phyloP scores from a whole-genome alignment of 2,113 vertebrate genomes.

The Crocuta crocuta region DNA sequence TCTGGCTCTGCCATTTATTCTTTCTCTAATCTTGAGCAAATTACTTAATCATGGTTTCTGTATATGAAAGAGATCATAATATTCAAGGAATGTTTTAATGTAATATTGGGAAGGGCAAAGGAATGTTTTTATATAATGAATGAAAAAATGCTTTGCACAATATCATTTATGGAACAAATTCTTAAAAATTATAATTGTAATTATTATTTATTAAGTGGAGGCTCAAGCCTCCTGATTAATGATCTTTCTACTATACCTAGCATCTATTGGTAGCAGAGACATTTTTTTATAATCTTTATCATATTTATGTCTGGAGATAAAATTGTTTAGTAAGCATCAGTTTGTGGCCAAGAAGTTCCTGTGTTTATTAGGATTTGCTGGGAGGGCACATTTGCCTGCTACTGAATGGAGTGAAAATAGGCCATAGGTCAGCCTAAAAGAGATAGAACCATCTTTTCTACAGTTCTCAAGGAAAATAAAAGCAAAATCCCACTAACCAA shows the following conservation, averaged over 20 bases:
- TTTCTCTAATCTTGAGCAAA: not conserved
- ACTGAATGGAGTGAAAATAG: not conserved
- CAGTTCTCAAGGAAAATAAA: not conserved
- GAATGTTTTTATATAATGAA: slow-evolving; percentile 13
- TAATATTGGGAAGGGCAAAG: not conserved
- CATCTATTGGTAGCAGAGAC: not conserved
- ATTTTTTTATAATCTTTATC: slow-evolving; percentile 40
- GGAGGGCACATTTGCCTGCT: not conserved
- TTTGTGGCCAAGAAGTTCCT: not conserved
- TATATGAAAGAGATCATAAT: not conserved
- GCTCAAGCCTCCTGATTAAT: not conserved
- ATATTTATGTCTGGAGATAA: slow-evolving; percentile 4
- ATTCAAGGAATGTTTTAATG: slow-evolving; percentile 9
- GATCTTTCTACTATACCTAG: not conserved
- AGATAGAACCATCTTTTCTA: not conserved
- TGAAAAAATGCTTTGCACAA: not conserved
- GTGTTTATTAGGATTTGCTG: not conserved
- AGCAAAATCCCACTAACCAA: not conserved
- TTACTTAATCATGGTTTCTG: not conserved
- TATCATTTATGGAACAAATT: not conserved
- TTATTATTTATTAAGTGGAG: not conserved
- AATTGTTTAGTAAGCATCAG: not conserved
- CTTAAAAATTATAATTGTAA: slow-evolving; percentile 15
- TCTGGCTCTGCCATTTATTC: not conserved
- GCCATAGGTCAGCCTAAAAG: not conserved